phyloP scores from a whole-genome alignment of 2,888 invertebrate species.

The Chironomus riparius region DNA sequence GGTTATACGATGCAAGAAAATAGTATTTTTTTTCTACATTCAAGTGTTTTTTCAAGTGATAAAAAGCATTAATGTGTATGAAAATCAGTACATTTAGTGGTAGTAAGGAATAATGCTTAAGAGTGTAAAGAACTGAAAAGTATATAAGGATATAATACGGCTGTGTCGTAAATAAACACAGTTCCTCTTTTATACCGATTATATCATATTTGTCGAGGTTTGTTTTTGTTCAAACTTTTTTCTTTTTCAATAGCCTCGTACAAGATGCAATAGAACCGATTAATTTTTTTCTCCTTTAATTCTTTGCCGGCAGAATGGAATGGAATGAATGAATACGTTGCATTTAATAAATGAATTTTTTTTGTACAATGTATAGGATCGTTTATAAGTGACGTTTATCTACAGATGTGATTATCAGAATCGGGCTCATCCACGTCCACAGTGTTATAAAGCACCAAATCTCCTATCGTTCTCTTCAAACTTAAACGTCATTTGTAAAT shows the following conservation, averaged over 20 bases:
- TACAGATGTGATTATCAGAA: no score
- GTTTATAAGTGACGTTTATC: no score
- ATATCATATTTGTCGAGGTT: not conserved
- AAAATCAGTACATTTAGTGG: no score
- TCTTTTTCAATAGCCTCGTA: not conserved
- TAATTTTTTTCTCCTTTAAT: not conserved
- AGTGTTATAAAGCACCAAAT: no score
- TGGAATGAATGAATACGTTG: not conserved
- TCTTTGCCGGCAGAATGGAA: not conserved
- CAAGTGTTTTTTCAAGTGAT: no score
- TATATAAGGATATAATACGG: not conserved
- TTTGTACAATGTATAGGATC: no score
- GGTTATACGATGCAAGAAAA: not conserved
- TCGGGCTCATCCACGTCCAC: no score
- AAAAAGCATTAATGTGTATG: no score
- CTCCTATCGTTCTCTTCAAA: no score
- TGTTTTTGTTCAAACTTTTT: not conserved
- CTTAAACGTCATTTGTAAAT: no score
- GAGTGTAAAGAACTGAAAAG: not conserved
- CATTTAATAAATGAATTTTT: not conserved
- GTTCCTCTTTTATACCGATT: not conserved
- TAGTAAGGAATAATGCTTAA: no score
- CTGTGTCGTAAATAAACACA: not conserved
- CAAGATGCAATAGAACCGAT: conserved; percentile 13
- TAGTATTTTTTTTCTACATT: no score